These are phyloP conservation scores for Trichoplusia ni DNA, from an alignment of 1,140 invertebrate species.

Conservation along the genomic window DNA sequence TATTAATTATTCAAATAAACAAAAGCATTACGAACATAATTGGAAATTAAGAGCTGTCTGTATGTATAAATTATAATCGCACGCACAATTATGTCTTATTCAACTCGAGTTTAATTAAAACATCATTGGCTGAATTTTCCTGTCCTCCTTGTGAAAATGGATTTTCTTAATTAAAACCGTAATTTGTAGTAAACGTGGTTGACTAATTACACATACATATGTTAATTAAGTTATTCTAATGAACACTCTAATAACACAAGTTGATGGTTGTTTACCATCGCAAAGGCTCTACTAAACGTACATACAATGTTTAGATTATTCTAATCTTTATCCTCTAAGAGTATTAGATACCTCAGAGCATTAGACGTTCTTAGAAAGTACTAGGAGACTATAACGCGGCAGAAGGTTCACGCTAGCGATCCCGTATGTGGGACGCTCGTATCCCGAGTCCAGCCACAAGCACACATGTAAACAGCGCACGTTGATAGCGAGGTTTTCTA, in stretches of 20 bases:
- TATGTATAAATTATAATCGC: not conserved
- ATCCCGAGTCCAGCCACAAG: slow-evolving; percentile 51
- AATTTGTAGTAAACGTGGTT: not conserved
- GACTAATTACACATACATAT: not conserved
- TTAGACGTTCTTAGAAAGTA: slow-evolving; percentile 78
- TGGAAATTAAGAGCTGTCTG: not conserved
- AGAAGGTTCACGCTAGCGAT: slow-evolving; percentile 61
- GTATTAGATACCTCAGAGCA: slow-evolving; percentile 63
- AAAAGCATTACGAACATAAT: not conserved
- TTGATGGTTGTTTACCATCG: no score
- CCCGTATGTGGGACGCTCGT: slow-evolving; percentile 59
- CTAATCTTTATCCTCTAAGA: not conserved
- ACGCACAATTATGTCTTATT: slow-evolving; percentile 1
- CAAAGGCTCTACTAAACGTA: no score
- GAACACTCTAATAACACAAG: no score
- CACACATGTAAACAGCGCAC: slow-evolving; percentile 51
- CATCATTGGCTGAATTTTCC: not conserved
- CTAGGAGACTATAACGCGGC: slow-evolving; percentile 61
- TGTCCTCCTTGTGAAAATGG: not conserved
- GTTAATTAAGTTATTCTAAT: not conserved
- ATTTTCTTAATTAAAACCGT: not conserved
- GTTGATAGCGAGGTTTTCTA: slow-evolving; percentile 53
- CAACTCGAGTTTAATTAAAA: not conserved
- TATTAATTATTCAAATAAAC: not conserved
- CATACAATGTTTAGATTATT: slow-evolving; percentile 4